Conservation (phyloP, 2,113 vertebrate species). For the Paralichthys olivaceus region DNA sequence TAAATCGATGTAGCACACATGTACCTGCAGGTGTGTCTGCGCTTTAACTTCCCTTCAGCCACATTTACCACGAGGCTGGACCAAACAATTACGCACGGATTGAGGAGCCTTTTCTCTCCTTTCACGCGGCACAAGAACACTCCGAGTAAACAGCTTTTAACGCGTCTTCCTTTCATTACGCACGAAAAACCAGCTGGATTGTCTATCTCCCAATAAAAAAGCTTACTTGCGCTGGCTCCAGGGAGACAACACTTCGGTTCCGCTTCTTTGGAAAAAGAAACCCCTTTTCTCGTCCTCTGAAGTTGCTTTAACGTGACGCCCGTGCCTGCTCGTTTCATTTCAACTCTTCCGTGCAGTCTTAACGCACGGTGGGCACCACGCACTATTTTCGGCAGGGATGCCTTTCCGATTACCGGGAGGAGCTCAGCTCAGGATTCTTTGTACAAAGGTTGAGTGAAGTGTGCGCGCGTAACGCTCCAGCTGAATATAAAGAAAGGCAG, state of each 20-base stretch:
- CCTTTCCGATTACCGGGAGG: background rate
- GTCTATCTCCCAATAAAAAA: background rate
- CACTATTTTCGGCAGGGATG: constrained; percentile 25
- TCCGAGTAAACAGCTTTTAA: background rate
- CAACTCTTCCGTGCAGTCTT: background rate
- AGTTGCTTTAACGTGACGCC: constrained; percentile 16
- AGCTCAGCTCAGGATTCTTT: constrained; percentile 10
- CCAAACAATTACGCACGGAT: constrained; percentile 14
- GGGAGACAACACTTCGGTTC: background rate
- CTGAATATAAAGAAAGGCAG: background rate
- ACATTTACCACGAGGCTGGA: constrained; percentile 19
- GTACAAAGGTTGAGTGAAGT: constrained; percentile 32
- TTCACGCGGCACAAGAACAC: background rate
- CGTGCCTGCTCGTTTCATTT: background rate
- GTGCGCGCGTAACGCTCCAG: constrained; percentile 17
- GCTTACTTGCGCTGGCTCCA: background rate
- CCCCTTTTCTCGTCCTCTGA: background rate
- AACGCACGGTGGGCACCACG: background rate
- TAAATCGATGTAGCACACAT: constrained; percentile 12
- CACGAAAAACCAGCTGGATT: background rate
- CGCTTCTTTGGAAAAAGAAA: background rate
- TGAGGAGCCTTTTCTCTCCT: background rate
- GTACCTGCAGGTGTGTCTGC: constrained; percentile 42
- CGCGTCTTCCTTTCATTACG: background rate
- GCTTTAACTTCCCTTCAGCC: background rate